Evolutionary conservation across 1,140 invertebrate genomes (phyloP), one percentile per base, ranked within the genome.

Genomic region (Holcopasites calliopsidis): DNA sequence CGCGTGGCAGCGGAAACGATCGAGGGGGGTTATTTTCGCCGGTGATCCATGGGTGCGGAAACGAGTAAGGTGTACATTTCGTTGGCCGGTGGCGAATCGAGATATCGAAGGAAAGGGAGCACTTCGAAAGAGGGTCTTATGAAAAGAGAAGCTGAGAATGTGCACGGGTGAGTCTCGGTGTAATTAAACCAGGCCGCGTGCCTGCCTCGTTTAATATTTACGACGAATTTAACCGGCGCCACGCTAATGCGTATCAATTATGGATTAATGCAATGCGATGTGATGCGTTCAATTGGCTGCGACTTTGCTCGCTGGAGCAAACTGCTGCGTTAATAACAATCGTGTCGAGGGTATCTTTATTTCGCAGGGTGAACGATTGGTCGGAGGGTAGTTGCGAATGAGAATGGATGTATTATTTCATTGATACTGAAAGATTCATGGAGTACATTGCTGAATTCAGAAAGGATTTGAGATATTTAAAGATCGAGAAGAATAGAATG

Each of bases 221-320:
- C 61, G 35, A n/a, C 28, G 28, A 54, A 65, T 65, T 66, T 66
- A 74, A 10, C n/a, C 18, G 28, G 21, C 23, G 13, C 16, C 21
- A 13, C 31, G 38, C 66, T 74, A 74, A 74, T 74, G 40, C 62
- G 50, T 44, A 55, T 74, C 71, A 74, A 74, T 74, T 35, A 28
- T 44, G 71, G 31, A 74, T 74, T 47, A 47, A 66, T 66, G 35
- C 35, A 38, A 66, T 18, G 61, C 38, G 35, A 7, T 33, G 18
- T 23, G 47, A 50, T 7, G 28, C 49, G 10, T 47, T 70, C 40
- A 54, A 23, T 10, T 49, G 28, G 49, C 16, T 38, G 16, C 64
- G 33, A 72, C 52, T 62, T 35, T 16, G 42, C 10, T 13, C n/a
- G 10, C 13, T n/a, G 23, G n/a, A 23, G 26, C 33, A 16, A 70